Percentiles rank a stretch among this genome's conserved stretches.
Evolutionary conservation across 2,888 invertebrate genomes (phyloP).

Genomic region (Tigriopus californicus): DNA sequence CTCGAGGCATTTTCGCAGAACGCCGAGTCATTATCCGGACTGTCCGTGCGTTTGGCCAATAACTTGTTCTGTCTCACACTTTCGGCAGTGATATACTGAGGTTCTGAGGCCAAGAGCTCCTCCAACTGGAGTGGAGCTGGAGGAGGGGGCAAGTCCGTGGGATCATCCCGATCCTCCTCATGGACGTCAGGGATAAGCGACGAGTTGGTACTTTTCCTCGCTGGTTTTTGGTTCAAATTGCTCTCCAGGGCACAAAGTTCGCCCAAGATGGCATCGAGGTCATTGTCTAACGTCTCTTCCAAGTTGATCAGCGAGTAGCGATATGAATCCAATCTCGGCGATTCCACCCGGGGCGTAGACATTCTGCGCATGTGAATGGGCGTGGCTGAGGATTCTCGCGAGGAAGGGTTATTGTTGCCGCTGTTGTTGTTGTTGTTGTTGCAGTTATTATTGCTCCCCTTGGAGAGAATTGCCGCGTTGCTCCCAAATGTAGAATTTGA

Average conservation of each 20-base stretch:
- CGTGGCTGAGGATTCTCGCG: background rate
- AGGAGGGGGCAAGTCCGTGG: background rate
- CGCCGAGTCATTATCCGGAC: slow-evolving; percentile 93
- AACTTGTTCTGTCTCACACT: slow-evolving; percentile 9
- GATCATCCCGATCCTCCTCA: background rate
- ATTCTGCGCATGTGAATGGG: slow-evolving; percentile 12
- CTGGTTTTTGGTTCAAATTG: slow-evolving; percentile 34
- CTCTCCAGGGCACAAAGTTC: slow-evolving; percentile 79
- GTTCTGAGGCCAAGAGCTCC: background rate
- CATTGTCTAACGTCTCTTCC: slow-evolving; percentile 10
- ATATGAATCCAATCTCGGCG: slow-evolving; percentile 9
- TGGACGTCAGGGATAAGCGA: background rate
- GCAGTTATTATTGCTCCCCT: no score
- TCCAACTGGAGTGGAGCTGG: background rate
- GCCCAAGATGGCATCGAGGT: slow-evolving; percentile 72
- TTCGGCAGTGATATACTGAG: slow-evolving; percentile 11
- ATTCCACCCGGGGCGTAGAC: slow-evolving; percentile 11
- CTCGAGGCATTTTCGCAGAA: slow-evolving; percentile 91
- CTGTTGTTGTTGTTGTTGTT: no score
- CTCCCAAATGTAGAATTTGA: no score
- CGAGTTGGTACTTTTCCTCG: slow-evolving; percentile 22
- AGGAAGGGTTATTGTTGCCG: no score
- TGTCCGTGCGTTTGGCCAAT: slow-evolving; percentile 41
- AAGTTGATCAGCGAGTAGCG: slow-evolving; percentile 4
- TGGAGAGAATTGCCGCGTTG: no score